Conservation (phyloP, 1,140 invertebrate genomes). For the Asbolus verrucosus region DNA sequence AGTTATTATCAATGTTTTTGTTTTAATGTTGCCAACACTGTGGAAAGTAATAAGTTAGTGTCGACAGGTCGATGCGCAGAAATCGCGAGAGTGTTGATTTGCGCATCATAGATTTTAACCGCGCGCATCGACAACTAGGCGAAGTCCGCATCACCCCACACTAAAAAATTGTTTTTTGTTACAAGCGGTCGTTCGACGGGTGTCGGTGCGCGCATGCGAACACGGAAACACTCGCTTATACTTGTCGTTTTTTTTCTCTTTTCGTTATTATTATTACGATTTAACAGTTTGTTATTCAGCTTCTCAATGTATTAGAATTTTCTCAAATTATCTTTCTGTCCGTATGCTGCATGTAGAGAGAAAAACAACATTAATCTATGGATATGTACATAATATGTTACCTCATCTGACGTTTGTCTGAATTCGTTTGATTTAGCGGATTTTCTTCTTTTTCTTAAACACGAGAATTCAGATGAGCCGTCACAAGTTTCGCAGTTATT, state of each 20-base stretch:
- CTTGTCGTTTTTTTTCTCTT: constrained; percentile 26
- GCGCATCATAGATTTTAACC: constrained; percentile 21
- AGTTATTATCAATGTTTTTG: constrained; percentile 49
- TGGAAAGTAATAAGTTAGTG: constrained; percentile 49
- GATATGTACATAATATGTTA: constrained; percentile 43
- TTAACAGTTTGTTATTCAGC: constrained; percentile 41
- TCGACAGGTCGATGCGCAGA: constrained; percentile 47
- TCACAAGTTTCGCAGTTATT: constrained; percentile 43
- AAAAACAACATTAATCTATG: constrained; percentile 15
- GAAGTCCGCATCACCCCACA: too few relatives aligned
- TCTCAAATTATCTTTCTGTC: constrained; percentile 40
- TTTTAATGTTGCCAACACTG: constrained; percentile 52
- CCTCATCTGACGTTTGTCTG: constrained; percentile 36
- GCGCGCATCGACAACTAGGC: background rate
- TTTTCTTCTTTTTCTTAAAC: background rate
- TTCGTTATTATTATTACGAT: constrained; percentile 25
- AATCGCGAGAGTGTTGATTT: constrained; percentile 45
- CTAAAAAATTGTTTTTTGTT: constrained; percentile 33
- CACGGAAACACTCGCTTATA: constrained; percentile 5
- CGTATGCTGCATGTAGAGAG: constrained; percentile 40
- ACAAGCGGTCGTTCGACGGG: background rate
- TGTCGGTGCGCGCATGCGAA: too few relatives aligned
- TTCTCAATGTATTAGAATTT: constrained; percentile 43
- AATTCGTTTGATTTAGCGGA: constrained; percentile 23
- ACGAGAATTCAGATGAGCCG: constrained; percentile 8